Percentiles rank a stretch among this genome's conserved stretches.
phyloP scores from a whole-genome alignment of 2,113 vertebrate species.

The Ploceus nigricollis region DNA sequence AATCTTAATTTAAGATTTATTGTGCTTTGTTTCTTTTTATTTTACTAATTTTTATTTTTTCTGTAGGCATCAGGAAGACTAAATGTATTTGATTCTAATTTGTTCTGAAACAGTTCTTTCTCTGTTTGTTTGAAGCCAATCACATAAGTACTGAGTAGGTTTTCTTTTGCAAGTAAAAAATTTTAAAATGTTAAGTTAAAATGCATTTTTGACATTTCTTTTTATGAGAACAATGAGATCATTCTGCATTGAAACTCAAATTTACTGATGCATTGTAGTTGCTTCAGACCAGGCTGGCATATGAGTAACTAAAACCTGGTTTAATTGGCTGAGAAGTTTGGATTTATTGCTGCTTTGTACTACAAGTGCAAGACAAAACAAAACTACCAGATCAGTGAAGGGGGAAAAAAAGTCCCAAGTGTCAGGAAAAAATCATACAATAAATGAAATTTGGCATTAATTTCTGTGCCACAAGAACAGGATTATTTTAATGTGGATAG shows the following conservation, averaged over 20 bases:
- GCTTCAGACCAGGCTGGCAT: not conserved
- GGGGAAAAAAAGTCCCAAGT: not conserved
- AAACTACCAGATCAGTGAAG: not conserved
- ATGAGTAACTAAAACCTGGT: not conserved
- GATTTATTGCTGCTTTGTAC: conserved; percentile 36
- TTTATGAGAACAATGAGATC: not conserved
- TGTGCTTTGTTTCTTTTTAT: not conserved
- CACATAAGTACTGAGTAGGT: not conserved
- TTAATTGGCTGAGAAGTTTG: not conserved
- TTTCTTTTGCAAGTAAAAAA: not conserved
- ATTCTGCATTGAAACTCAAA: not conserved
- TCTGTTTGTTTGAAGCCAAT: not conserved
- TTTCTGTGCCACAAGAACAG: not conserved
- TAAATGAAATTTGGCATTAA: not conserved
- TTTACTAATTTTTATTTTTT: not conserved
- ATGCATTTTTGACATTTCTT: not conserved
- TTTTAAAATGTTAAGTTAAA: not conserved
- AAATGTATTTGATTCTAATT: not conserved
- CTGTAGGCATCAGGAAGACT: not conserved
- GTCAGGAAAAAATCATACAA: not conserved
- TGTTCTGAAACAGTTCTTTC: not conserved
- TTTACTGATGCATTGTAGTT: not conserved
- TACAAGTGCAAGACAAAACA: not conserved
- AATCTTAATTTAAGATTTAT: not conserved
- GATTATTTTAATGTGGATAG: not conserved